Evolutionary conservation across 2,888 invertebrate genomes (phyloP).

Genomic region (Nephrotoma guestfalica): DNA sequence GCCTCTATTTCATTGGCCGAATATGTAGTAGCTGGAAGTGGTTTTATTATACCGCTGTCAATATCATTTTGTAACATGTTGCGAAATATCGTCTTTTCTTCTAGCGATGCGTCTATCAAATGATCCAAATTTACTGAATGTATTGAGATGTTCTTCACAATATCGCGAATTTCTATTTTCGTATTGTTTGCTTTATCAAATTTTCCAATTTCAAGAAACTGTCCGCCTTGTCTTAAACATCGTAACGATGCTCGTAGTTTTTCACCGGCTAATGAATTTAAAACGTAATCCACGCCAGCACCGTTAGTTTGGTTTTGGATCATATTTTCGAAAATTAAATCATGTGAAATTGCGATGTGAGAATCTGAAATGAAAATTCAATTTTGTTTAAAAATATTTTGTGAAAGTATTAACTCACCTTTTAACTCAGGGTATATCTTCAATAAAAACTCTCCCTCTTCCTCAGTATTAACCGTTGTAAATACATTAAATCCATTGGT

Average conservation of each 20-base stretch:
- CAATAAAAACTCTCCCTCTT: constrained; percentile 48
- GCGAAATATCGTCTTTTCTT: neutral
- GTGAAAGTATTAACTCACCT: constrained; percentile 29
- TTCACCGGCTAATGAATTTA: constrained; percentile 86
- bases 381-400: too few species aligned
- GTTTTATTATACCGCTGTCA: constrained; percentile 49
- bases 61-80: constrained; percentile 35
- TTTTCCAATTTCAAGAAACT: constrained; percentile 78
- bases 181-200: constrained; percentile 60
- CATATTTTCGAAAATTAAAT: constrained; percentile 75
- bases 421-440: constrained; percentile 37
- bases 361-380: neutral
- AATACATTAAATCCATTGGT: constrained; percentile 47
- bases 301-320: constrained; percentile 67
- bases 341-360: constrained; percentile 76
- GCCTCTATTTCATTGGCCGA: constrained; percentile 48
- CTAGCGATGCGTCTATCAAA: constrained; percentile 35
- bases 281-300: constrained; percentile 78
- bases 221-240: constrained; percentile 43
- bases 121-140: constrained; percentile 66
- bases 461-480: constrained; percentile 55
- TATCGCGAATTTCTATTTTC: constrained; percentile 44
- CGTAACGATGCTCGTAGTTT: constrained; percentile 60
- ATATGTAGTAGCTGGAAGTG: constrained; percentile 50
- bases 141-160: constrained; percentile 58